Percentiles rank a stretch among this genome's conserved stretches.
Conservation (phyloP, 1,140 invertebrate genomes). For the Helicoverpa zea region DNA sequence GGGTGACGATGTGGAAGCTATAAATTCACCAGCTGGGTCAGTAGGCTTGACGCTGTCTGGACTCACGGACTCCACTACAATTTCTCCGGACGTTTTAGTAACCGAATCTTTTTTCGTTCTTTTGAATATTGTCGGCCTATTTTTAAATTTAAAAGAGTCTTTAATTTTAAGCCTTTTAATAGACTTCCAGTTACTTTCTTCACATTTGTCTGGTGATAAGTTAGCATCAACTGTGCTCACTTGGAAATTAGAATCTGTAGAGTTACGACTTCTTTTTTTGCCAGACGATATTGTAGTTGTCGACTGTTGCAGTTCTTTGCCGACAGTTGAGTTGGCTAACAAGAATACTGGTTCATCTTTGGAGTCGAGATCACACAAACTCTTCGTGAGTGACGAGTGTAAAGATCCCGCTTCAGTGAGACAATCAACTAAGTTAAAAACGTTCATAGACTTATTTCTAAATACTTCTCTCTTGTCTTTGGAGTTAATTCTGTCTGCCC, state of each 20-base stretch:
- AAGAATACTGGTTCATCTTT: conserved; percentile 77
- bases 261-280: conserved; percentile 85
- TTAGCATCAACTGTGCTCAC: conserved; percentile 75
- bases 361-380: conserved; percentile 80
- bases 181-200: conserved; percentile 85
- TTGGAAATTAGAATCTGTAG: conserved; percentile 84
- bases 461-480: conserved; percentile 84
- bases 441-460: conserved; percentile 84
- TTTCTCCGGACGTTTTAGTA: conserved; percentile 75
- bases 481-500: conserved; percentile 61
- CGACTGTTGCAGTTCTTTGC: conserved; percentile 79
- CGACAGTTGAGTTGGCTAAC: conserved; percentile 70
- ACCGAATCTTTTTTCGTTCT: conserved; percentile 81
- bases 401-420: conserved; percentile 79
- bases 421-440: conserved; percentile 83
- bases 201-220: conserved; percentile 79
- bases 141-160: conserved; percentile 86
- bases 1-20: conserved; percentile 83
- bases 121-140: conserved; percentile 83
- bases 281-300: conserved; percentile 81
- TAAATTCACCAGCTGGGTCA: conserved; percentile 78
- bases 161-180: conserved; percentile 86
- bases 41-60: conserved; percentile 79
- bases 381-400: conserved; percentile 82
- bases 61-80: conserved; percentile 77